Base-by-base conservation (phyloP, 2,888 invertebrate species). In the Tortricodes alternella region DNA sequence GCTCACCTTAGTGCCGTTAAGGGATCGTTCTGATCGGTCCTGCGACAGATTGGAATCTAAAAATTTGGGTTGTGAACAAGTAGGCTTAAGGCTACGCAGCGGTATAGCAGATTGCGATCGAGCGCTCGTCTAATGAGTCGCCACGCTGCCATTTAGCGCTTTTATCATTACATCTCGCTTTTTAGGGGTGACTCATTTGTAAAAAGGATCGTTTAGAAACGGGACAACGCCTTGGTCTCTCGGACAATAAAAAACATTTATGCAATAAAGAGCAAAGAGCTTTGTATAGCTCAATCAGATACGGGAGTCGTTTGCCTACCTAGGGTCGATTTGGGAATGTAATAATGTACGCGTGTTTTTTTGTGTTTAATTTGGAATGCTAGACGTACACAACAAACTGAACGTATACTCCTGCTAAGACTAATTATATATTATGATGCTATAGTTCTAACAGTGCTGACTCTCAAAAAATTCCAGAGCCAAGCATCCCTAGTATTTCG, bases 181-280 rank as follows among this genome's bases (percentile, higher is more conserved):
- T 66, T 64, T 64, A 63, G 39, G 44, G 32, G 62, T 72, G 75
- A 74, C 58, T 75, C 75, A 78, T 70, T 73, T 65, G 74, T 68
- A 63, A 59, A 29, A 64, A 64, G 39, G 71, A 53, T 65, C 71
- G 71, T 73, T 73, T 67, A 72, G 75, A 71, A 74, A 68, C 52
- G 58, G 39, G 59, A 68, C 66, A 70, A 66, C 62, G 64, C 62
- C 62, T 66, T 65, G 23, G 21, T 9, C 29, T 34, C 55, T 32
- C 29, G 38, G 13, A 49, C 34, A 52, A 35, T 43, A 52, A 43
- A 43, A 51, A 29, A 9, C 24, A 24, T 24, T 27, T 23, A 35
- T 18, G 35, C 34, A 35, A 35, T 52, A 52, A 52, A 43, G 43
- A 27, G 9, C 52, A 35, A 13, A 38, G 38, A 43, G n/a, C 35